Evolutionary conservation across 2,113 vertebrate species (phyloP).

Genomic region (Promerops cafer): DNA sequence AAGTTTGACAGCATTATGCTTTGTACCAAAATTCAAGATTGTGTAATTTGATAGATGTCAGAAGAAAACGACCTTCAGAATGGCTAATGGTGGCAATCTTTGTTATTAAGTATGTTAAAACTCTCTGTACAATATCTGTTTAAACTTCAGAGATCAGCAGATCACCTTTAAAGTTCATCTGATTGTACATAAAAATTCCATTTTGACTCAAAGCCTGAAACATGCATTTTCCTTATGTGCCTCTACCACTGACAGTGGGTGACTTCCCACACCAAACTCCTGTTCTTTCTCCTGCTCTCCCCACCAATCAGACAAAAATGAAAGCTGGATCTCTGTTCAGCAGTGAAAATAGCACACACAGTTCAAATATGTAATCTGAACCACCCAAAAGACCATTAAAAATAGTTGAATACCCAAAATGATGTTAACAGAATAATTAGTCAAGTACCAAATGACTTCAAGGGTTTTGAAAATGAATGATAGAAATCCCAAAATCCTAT

Average conservation of each 20-base stretch:
- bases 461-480: constrained; percentile 38
- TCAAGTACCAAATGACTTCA: constrained; percentile 34
- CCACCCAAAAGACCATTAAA: constrained; percentile 23
- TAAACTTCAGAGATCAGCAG: constrained; percentile 9
- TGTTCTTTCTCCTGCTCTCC: neutral
- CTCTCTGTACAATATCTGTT: neutral
- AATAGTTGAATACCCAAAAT: constrained; percentile 19
- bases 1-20: constrained; percentile 58
- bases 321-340: neutral
- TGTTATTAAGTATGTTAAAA: neutral
- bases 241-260: neutral
- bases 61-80: constrained; percentile 50
- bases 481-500: constrained; percentile 36
- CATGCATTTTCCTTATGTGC: neutral
- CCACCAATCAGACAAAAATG: neutral
- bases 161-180: constrained; percentile 28
- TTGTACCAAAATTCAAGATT: constrained; percentile 54
- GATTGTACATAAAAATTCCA: neutral
- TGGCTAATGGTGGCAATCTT: neutral
- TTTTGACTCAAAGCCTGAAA: neutral
- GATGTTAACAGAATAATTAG: constrained; percentile 55
- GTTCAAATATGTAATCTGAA: constrained; percentile 14
- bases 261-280: neutral
- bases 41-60: constrained; percentile 62
- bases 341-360: neutral